Base-by-base conservation (phyloP, 2,888 invertebrate species). In the Caenorhabditis virilis region DNA sequence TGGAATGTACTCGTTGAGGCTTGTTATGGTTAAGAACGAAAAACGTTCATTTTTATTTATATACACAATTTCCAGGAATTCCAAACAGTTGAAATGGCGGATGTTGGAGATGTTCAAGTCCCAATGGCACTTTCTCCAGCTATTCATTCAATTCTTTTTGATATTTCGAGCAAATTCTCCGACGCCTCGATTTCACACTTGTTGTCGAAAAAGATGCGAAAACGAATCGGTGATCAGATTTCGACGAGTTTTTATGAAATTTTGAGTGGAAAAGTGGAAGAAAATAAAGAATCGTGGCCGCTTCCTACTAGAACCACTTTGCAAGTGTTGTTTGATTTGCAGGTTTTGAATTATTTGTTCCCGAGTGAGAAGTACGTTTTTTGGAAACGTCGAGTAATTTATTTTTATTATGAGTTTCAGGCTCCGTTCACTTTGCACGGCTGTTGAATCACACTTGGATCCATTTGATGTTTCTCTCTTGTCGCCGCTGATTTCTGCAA, bases 391-490 rank as follows among this genome's bases (percentile, higher is more conserved):
- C n/a, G n/a, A n/a, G n/a, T n/a, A n/a, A n/a, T n/a, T n/a, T n/a
- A n/a, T n/a, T n/a, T n/a, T n/a, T n/a, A n/a, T n/a, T n/a, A n/a
- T n/a, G n/a, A n/a, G n/a, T n/a, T n/a, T n/a, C n/a, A n/a, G n/a
- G n/a, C n/a, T n/a, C n/a, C n/a, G n/a, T n/a, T n/a, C n/a, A n/a
- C n/a, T n/a, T n/a, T n/a, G n/a, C n/a, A n/a, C n/a, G n/a, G n/a
- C n/a, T n/a, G n/a, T 72, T 6, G 67, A 72, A 42, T 20, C 45
- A 16, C 69, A 69, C 22, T 47, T 75, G 20, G 75, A 75, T 55
- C 75, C 75, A 4, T 75, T 75, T 30, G 75, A 75, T 42, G 56
- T 75, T 3, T 64, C 67, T 7, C 50, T 75, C 20, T 47, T 75
- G 16, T 41, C 60, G 15, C 66, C 70, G 7, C 64, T 71, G 30